phyloP scores from a whole-genome alignment of 1,140 invertebrate genomes.

The Brachionus asplanchnoidis region DNA sequence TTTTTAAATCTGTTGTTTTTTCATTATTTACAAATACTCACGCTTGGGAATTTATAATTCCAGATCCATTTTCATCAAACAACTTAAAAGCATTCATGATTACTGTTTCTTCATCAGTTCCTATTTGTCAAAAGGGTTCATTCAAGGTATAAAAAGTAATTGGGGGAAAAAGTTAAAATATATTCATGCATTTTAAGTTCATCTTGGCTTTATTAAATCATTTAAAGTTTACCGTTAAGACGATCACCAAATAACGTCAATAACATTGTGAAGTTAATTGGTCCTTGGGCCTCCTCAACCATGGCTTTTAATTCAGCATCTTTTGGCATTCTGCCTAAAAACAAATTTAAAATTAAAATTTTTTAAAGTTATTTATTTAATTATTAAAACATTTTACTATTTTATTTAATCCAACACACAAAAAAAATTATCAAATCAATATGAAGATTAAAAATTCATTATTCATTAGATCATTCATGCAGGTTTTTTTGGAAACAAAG shows the following conservation, averaged over 20 bases:
- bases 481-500: too few relatives aligned
- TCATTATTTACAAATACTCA: not conserved
- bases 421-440: too few relatives aligned
- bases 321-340: constrained; percentile 65
- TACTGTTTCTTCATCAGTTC: constrained; percentile 90
- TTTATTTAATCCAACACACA: too few relatives aligned
- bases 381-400: too few relatives aligned
- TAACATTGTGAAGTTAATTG: constrained; percentile 90
- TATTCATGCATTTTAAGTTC: not conserved
- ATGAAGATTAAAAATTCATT: too few relatives aligned
- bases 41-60: constrained; percentile 38
- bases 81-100: constrained; percentile 94
- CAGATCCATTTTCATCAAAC: constrained; percentile 87
- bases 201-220: not conserved
- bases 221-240: constrained; percentile 41
- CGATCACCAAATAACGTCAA: constrained; percentile 78
- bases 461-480: too few relatives aligned
- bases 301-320: constrained; percentile 87
- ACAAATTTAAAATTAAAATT: not conserved
- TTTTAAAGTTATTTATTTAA: too few relatives aligned
- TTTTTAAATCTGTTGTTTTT: not conserved
- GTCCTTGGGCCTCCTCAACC: constrained; percentile 79
- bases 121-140: constrained; percentile 50
- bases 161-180: not conserved
- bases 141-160: not conserved